Evolutionary conservation across 2,113 vertebrate genomes (phyloP).

Genomic region (Poeciliopsis retropinna): DNA sequence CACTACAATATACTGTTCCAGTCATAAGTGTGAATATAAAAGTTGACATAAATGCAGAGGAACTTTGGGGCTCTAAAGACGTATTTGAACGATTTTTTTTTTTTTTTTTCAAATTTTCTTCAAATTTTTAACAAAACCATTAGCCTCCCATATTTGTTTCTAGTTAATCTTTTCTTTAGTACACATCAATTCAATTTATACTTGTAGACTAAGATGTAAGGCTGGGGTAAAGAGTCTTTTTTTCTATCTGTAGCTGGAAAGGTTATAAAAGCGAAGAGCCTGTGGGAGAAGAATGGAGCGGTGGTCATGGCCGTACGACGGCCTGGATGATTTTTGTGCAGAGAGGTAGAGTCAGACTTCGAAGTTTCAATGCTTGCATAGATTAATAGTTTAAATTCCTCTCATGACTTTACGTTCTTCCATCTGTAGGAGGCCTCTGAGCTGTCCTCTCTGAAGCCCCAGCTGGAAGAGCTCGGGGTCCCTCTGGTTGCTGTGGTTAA

Average conservation of each 20-base stretch:
- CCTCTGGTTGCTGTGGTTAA: slow-evolving; percentile 95
- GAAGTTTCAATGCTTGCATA: background rate
- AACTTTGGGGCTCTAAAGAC: too few species aligned
- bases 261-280: slow-evolving; percentile 86
- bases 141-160: too few species aligned
- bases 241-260: slow-evolving; percentile 74
- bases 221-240: background rate
- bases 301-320: slow-evolving; percentile 95
- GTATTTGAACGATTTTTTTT: too few species aligned
- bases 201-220: too few species aligned
- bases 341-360: slow-evolving; percentile 85
- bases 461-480: slow-evolving; percentile 88
- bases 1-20: too few species aligned
- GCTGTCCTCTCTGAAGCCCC: slow-evolving; percentile 93
- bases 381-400: background rate
- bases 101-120: too few species aligned
- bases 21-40: too few species aligned
- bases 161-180: too few species aligned
- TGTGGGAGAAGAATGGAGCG: slow-evolving; percentile 90
- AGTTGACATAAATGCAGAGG: too few species aligned
- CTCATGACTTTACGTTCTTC: background rate
- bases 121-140: too few species aligned
- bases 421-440: slow-evolving; percentile 88
- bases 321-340: slow-evolving; percentile 98
- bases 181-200: too few species aligned